phyloP scores from a whole-genome alignment of 2,888 invertebrate species.

The Pteria penguin region DNA sequence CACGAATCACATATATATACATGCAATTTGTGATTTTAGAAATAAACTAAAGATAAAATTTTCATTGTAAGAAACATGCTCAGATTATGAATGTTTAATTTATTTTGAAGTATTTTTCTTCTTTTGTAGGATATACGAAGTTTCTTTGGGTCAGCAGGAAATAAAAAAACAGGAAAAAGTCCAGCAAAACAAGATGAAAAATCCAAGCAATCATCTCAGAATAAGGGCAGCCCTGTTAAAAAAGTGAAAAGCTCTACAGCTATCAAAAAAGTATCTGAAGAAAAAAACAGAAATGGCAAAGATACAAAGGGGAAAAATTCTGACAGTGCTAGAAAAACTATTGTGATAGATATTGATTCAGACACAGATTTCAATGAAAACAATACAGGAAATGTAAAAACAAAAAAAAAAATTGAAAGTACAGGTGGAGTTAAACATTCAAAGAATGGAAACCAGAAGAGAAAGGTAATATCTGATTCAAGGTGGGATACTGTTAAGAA shows the following conservation, averaged over 20 bases:
- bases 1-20: too few species aligned
- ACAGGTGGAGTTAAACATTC: conserved; percentile 4
- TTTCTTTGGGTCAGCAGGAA: conserved; percentile 17
- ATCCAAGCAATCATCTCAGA: background rate
- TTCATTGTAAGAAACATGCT: too few species aligned
- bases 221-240: background rate
- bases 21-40: too few species aligned
- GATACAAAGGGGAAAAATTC: conserved; percentile 7
- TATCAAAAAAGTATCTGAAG: background rate
- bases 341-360: conserved; percentile 29
- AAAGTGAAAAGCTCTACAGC: background rate
- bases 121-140: conserved; percentile 30
- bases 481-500: too few species aligned
- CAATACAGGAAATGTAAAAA: conserved; percentile 4
- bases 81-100: too few species aligned
- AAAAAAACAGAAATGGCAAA: background rate
- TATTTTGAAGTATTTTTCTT: too few species aligned
- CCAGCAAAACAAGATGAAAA: background rate
- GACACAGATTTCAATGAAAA: conserved; percentile 36
- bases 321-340: too few species aligned
- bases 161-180: conserved; percentile 7
- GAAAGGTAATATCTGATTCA: background rate
- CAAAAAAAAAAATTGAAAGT: conserved; percentile 2
- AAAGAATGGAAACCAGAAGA: conserved; percentile 3
- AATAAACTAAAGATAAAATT: too few species aligned